Percentiles rank a stretch among this genome's conserved stretches.
Evolutionary conservation across 2,113 vertebrate species (phyloP).

Genomic region (Laterallus jamaicensis): DNA sequence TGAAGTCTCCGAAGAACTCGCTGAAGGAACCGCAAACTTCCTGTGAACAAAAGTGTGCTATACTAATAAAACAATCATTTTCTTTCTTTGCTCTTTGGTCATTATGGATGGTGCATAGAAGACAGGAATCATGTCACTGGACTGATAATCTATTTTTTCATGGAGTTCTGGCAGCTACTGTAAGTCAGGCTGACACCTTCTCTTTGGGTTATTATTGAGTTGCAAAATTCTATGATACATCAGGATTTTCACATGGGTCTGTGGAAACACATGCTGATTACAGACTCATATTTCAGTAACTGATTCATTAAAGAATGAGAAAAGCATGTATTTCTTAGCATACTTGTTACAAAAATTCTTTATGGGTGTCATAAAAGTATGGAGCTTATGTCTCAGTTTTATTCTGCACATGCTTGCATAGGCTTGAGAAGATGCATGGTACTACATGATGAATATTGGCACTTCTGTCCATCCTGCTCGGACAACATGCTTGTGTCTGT

Average conservation of each 20-base stretch:
- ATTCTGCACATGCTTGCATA: background rate
- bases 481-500: background rate
- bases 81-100: background rate
- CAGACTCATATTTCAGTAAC: background rate
- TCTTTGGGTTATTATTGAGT: background rate
- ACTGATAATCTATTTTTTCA: background rate
- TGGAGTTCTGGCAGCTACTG: background rate
- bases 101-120: background rate
- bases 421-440: background rate
- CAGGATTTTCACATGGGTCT: background rate
- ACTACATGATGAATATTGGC: fast-evolving
- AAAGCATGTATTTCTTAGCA: background rate
- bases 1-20: background rate
- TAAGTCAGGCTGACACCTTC: background rate
- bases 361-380: background rate
- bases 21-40: background rate
- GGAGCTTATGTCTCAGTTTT: background rate
- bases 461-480: background rate
- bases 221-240: background rate
- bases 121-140: background rate
- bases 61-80: background rate
- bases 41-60: background rate
- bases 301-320: background rate
- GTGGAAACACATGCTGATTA: background rate
- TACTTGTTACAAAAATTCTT: background rate